Conservation (phyloP, 1,140 invertebrate species). For the Coptotermes formosanus region DNA sequence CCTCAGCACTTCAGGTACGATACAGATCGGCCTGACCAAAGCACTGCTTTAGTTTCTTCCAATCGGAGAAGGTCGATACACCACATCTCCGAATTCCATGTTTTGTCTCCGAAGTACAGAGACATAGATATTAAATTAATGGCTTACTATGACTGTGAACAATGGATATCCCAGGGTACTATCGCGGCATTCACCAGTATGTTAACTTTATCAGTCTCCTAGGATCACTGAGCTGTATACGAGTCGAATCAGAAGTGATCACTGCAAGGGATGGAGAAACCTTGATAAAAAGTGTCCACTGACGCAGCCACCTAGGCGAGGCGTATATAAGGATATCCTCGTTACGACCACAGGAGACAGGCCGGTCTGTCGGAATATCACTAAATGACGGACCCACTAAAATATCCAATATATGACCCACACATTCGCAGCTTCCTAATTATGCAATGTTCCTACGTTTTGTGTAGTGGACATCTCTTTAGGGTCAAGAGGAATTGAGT, state of each 20-base stretch:
- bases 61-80: too few species aligned
- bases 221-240: not conserved
- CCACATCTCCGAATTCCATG: too few species aligned
- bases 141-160: too few species aligned
- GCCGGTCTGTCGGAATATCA: not conserved
- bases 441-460: not conserved
- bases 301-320: not conserved
- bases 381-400: not conserved
- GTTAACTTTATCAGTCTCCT: too few species aligned
- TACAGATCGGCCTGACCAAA: too few species aligned
- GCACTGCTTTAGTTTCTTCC: too few species aligned
- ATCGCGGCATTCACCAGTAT: too few species aligned
- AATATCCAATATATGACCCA: not conserved
- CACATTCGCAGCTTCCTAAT: not conserved
- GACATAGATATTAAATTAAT: too few species aligned
- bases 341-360: not conserved
- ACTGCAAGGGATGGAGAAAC: not conserved
- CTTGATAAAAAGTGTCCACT: not conserved
- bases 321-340: conserved; percentile 15
- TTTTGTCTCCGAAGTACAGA: too few species aligned
- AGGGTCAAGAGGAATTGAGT: not conserved
- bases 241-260: not conserved
- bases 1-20: too few species aligned
- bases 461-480: not conserved
- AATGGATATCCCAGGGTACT: too few species aligned